These are phyloP conservation scores for Troides aeacus DNA, from an alignment of 2,888 invertebrate genomes.

Conservation along the genomic window DNA sequence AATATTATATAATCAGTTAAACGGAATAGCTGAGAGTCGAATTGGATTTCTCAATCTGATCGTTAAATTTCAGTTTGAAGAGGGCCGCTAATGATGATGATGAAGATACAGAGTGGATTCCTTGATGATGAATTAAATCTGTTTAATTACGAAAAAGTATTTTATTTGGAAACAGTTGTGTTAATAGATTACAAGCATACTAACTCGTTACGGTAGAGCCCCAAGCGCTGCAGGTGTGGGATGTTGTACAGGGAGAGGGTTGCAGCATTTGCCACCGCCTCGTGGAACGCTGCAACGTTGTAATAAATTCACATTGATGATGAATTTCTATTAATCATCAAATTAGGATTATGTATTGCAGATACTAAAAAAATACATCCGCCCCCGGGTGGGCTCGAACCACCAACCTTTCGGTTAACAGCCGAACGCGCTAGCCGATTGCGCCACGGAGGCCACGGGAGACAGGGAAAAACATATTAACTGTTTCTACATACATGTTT, in stretches of 20 bases:
- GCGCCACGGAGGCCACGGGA: slow-evolving; percentile 13
- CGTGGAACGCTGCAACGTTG: slow-evolving; percentile 85
- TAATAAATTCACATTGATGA: not conserved
- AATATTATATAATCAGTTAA: too few relatives aligned
- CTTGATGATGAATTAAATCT: too few relatives aligned
- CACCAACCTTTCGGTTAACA: slow-evolving; percentile 99
- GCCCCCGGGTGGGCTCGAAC: slow-evolving; percentile 98
- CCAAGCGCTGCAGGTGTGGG: slow-evolving; percentile 86
- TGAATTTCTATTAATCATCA: too few relatives aligned
- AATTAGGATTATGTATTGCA: not conserved
- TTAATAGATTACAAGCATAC: slow-evolving; percentile 24
- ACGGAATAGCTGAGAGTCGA: too few relatives aligned
- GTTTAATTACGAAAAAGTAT: too few relatives aligned
- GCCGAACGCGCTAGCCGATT: slow-evolving; percentile 93
- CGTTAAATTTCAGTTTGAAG: too few relatives aligned
- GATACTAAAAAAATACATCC: slow-evolving; percentile 44
- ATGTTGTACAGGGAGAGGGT: slow-evolving; percentile 88
- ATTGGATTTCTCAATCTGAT: too few relatives aligned
- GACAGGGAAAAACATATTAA: too few relatives aligned
- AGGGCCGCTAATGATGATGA: too few relatives aligned
- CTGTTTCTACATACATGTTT: too few relatives aligned
- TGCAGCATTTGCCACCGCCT: slow-evolving; percentile 90
- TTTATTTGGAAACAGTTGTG: too few relatives aligned
- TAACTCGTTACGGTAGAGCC: slow-evolving; percentile 83
- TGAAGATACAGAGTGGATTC: too few relatives aligned